Evolutionary conservation across 2,113 vertebrate species (phyloP).

Genomic region (Copsychus sechellarum): DNA sequence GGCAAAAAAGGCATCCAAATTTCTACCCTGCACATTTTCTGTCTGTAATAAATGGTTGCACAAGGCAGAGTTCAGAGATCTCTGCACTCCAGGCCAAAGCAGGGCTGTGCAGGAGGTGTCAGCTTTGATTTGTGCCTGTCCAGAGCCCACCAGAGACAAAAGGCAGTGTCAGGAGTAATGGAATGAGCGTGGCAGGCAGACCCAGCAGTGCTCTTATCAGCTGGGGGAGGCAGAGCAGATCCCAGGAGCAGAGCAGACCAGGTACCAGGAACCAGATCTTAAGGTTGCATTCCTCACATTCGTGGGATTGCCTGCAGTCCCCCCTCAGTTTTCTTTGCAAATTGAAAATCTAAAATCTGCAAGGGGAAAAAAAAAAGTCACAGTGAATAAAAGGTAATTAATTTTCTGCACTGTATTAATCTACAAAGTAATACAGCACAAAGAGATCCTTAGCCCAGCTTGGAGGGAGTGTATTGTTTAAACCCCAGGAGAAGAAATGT

Average conservation of each 20-base stretch:
- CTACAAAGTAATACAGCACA: neutral
- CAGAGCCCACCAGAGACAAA: conserved; percentile 21
- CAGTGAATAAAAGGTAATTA: conserved; percentile 2
- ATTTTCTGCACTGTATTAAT: neutral
- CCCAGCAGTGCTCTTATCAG: conserved; percentile 49
- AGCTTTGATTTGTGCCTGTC: conserved; percentile 23
- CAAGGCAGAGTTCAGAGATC: conserved; percentile 28
- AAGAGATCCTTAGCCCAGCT: neutral
- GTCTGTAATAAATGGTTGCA: neutral
- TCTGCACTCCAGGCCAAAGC: neutral
- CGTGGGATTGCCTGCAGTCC: conserved; percentile 41
- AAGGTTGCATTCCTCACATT: conserved; percentile 77
- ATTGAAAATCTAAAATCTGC: neutral
- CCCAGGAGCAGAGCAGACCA: conserved; percentile 37
- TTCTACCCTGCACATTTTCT: neutral
- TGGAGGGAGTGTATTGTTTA: conserved; percentile 7
- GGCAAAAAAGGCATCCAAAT: neutral
- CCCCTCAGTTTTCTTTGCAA: conserved; percentile 29
- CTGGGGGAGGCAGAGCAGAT: conserved; percentile 38
- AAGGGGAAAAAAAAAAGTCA: neutral
- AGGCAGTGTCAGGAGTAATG: neutral
- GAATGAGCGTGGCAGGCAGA: neutral
- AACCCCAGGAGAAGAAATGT: conserved; percentile 18
- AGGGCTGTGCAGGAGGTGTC: neutral
- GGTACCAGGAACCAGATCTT: conserved; percentile 68